A percentile compares a stretch with the other conserved stretches of the same genome.
phyloP scores from a whole-genome alignment of 2,113 vertebrate genomes.

The Pterophyllum scalare region DNA sequence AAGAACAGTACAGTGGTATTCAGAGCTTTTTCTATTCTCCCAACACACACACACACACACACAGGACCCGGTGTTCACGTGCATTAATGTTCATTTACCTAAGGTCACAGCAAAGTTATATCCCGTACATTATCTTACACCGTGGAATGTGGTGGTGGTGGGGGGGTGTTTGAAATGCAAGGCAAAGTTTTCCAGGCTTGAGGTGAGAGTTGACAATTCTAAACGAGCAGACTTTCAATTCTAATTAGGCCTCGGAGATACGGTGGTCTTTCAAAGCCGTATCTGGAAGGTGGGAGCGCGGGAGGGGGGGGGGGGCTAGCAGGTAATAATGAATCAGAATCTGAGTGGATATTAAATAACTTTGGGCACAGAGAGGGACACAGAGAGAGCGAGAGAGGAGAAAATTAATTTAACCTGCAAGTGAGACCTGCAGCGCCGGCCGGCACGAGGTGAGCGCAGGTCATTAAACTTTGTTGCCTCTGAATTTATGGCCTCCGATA shows the following conservation, averaged over 20 bases:
- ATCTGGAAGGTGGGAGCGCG: conserved; percentile 54
- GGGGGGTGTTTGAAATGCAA: conserved; percentile 91
- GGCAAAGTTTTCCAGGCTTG: conserved; percentile 90
- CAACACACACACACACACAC: neutral
- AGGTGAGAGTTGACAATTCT: conserved; percentile 94
- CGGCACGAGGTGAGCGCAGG: conserved; percentile 48
- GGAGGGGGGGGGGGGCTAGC: conserved; percentile 50
- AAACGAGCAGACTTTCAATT: conserved; percentile 81
- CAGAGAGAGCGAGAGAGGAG: conserved; percentile 13
- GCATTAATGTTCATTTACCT: conserved; percentile 84
- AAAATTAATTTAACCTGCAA: conserved; percentile 57
- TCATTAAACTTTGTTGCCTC: conserved; percentile 57
- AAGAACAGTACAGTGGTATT: conserved; percentile 4
- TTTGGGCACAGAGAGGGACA: conserved; percentile 39
- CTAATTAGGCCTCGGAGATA: conserved; percentile 84
- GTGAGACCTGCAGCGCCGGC: conserved; percentile 38
- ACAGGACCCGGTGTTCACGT: conserved; percentile 48
- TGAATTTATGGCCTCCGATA: conserved; percentile 30
- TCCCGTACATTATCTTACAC: neutral
- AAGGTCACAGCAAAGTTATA: conserved; percentile 94
- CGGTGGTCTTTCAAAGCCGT: conserved; percentile 76
- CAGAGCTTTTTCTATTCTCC: conserved; percentile 17
- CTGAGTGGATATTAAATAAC: conserved; percentile 70
- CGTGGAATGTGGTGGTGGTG: conserved; percentile 65
- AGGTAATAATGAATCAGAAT: conserved; percentile 83